Conservation (phyloP, 1,140 invertebrate species). For the Pantala flavescens region DNA sequence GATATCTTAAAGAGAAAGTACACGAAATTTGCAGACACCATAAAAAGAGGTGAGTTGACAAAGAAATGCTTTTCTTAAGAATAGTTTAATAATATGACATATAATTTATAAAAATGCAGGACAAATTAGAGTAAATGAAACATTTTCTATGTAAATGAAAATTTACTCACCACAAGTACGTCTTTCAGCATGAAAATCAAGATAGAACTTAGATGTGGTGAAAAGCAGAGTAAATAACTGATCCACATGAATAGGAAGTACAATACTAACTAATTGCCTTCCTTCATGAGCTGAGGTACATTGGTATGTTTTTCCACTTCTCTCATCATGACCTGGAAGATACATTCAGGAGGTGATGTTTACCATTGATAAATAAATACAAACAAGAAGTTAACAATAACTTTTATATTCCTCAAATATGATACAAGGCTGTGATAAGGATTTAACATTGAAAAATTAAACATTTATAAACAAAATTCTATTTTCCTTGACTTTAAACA, state of each 20-base stretch:
- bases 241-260: conserved; percentile 72
- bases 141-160: conserved; percentile 15
- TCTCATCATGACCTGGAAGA: background rate
- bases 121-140: background rate
- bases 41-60: no score
- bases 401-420: conserved; percentile 17
- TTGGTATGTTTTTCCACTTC: background rate
- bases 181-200: conserved; percentile 66
- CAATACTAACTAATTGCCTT: conserved; percentile 57
- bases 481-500: no score
- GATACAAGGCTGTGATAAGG: no score
- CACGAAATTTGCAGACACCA: no score
- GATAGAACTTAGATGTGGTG: conserved; percentile 82
- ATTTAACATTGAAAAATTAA: no score
- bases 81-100: no score
- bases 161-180: conserved; percentile 60
- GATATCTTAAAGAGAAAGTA: conserved; percentile 40
- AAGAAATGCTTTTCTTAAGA: no score
- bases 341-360: background rate
- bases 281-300: conserved; percentile 68
- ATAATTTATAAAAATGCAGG: no score
- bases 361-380: background rate
- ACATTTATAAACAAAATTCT: no score
- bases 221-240: conserved; percentile 84
- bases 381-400: conserved; percentile 11